Conservation (phyloP, 2,113 vertebrate species). For the Dromas ardeola region DNA sequence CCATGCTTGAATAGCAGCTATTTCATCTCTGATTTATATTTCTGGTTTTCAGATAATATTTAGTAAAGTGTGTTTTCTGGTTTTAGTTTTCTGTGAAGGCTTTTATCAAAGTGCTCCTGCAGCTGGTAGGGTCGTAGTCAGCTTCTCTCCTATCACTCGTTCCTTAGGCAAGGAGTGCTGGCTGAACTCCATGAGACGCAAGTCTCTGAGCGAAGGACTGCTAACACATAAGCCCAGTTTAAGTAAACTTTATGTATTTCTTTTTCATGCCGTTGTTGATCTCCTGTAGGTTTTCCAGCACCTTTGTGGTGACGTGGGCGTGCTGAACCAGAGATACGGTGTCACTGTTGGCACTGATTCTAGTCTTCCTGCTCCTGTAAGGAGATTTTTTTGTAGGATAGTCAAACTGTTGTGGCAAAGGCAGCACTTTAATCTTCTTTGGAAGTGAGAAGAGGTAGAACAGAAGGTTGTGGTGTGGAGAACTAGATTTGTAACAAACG, state of each 20-base stretch:
- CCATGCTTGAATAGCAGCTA: background rate
- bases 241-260: accelerated
- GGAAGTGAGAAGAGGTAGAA: background rate
- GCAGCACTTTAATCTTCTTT: accelerated
- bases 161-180: background rate
- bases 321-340: accelerated
- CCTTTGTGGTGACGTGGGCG: accelerated
- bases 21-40: background rate
- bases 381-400: accelerated
- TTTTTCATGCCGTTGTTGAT: background rate
- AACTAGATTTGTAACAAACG: accelerated
- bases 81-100: background rate
- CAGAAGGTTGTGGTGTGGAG: background rate
- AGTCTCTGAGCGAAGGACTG: background rate
- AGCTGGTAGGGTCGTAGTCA: background rate
- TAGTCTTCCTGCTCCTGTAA: background rate
- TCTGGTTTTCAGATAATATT: background rate
- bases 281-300: background rate
- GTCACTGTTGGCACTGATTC: accelerated
- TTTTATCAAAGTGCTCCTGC: background rate
- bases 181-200: accelerated
- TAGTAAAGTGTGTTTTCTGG: background rate
- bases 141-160: accelerated
- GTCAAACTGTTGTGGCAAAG: accelerated
- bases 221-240: background rate